A percentile compares a stretch with the other conserved stretches of the same genome.
These are phyloP conservation scores for Psylliodes chrysocephalus DNA, from an alignment of 2,888 invertebrate genomes.

Conservation along the genomic window DNA sequence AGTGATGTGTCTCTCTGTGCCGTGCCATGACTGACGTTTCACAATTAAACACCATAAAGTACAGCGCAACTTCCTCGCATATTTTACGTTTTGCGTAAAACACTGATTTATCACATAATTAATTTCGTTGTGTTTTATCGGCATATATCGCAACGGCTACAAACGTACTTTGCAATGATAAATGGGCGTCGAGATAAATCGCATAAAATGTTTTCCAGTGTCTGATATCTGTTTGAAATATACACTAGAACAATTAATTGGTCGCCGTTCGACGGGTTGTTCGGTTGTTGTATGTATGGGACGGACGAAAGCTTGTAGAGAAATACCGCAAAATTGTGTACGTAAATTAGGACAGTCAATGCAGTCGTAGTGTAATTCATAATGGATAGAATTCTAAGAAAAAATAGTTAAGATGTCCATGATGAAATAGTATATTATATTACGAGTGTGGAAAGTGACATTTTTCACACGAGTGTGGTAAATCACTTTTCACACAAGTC, in stretches of 20 bases:
- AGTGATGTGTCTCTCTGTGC: slow-evolving; percentile 7
- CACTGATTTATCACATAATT: slow-evolving; percentile 48
- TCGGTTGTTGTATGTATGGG: too few species aligned
- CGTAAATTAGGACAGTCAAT: too few species aligned
- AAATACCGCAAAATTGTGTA: too few species aligned
- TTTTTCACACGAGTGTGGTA: too few species aligned
- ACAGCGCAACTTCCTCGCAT: slow-evolving; percentile 18
- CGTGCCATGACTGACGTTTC: slow-evolving; percentile 12
- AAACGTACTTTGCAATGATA: slow-evolving; percentile 34
- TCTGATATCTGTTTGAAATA: slow-evolving; percentile 30
- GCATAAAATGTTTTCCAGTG: slow-evolving; percentile 25
- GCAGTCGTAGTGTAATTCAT: too few species aligned
- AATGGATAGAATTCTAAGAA: too few species aligned
- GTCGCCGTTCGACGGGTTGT: too few species aligned
- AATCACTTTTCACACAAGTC: too few species aligned
- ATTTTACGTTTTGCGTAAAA: slow-evolving; percentile 36
- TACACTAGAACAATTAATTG: slow-evolving; percentile 21
- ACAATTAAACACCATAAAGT: slow-evolving; percentile 25
- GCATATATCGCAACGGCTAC: slow-evolving; percentile 44
- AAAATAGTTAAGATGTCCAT: too few species aligned
- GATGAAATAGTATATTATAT: too few species aligned
- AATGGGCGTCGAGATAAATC: slow-evolving; percentile 31
- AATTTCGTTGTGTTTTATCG: slow-evolving; percentile 51
- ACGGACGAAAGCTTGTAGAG: not conserved
- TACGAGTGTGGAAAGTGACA: too few species aligned